Evolutionary conservation across 2,888 invertebrate genomes (phyloP).

Genomic region (Rhagium mordax): DNA sequence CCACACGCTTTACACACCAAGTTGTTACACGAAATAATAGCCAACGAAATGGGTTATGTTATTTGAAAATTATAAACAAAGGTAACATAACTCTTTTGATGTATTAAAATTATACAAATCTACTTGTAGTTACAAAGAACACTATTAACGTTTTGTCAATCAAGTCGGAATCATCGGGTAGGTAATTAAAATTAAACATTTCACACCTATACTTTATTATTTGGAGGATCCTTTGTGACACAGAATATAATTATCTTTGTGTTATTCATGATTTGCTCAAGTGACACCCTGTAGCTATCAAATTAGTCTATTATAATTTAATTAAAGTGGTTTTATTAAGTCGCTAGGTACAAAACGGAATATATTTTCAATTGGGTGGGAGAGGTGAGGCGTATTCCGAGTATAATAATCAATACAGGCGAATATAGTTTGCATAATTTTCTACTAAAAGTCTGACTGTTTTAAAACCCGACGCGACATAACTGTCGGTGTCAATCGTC

Average conservation of each 20-base stretch:
- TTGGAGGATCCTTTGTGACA: too few relatives aligned
- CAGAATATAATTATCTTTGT: too few relatives aligned
- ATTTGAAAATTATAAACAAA: too few relatives aligned
- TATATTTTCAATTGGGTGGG: neutral
- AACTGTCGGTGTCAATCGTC: conserved; percentile 49
- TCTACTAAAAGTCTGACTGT: conserved; percentile 47
- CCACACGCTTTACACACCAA: neutral
- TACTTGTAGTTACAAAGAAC: too few relatives aligned
- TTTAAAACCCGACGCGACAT: conserved; percentile 44
- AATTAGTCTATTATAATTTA: neutral
- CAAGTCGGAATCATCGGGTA: too few relatives aligned
- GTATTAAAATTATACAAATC: too few relatives aligned
- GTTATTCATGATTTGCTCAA: too few relatives aligned
- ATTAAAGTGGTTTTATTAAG: conserved; percentile 9
- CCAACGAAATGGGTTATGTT: neutral
- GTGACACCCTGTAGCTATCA: neutral
- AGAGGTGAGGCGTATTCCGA: conserved; percentile 16
- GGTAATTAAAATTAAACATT: too few relatives aligned
- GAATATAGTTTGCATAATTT: conserved; percentile 50
- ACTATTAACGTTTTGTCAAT: too few relatives aligned
- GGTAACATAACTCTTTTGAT: too few relatives aligned
- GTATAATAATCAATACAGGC: conserved; percentile 36
- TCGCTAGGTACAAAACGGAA: conserved; percentile 15
- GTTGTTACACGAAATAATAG: neutral
- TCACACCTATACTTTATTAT: too few relatives aligned